Evolutionary conservation across 2,113 vertebrate genomes (phyloP).

Genomic region (Tyrannus savana): DNA sequence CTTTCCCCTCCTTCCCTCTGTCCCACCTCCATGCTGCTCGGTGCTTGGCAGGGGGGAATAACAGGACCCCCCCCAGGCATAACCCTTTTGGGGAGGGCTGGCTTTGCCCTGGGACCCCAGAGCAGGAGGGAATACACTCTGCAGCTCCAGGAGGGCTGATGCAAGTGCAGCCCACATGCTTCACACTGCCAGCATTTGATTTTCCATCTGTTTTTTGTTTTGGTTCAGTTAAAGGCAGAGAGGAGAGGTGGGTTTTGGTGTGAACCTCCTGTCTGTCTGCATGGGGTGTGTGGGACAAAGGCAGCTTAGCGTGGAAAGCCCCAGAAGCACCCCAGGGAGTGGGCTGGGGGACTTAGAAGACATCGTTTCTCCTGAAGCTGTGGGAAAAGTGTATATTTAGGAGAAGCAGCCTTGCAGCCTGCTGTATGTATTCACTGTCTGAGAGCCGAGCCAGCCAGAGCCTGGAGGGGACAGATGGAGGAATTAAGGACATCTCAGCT

Average conservation of each 20-base stretch:
- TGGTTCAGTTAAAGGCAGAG: constrained; percentile 27
- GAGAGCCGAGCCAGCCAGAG: constrained; percentile 1
- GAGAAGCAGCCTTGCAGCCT: constrained; percentile 9
- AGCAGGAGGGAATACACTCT: not conserved
- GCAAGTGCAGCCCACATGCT: constrained; percentile 44
- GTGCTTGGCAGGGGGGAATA: not conserved
- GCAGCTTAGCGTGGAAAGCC: not conserved
- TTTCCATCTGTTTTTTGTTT: constrained; percentile 66
- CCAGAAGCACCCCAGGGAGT: not conserved
- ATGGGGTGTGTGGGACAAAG: not conserved
- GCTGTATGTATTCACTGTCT: not conserved
- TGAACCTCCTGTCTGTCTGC: constrained; percentile 41
- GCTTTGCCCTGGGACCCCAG: not conserved
- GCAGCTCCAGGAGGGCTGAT: constrained; percentile 2
- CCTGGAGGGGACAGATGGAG: constrained; percentile 50
- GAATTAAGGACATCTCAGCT: constrained; percentile 65
- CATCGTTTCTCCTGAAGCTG: not conserved
- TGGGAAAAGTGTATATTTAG: not conserved
- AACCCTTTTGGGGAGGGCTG: not conserved
- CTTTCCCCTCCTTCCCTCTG: not conserved
- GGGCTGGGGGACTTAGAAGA: not conserved
- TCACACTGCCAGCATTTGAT: constrained; percentile 30
- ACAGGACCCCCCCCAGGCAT: not conserved
- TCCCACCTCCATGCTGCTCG: not conserved
- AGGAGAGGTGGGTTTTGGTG: constrained; percentile 48